Percentiles rank a stretch among this genome's conserved stretches.
phyloP scores from a whole-genome alignment of 2,113 vertebrate genomes.

The Xyliphius kryptos region DNA sequence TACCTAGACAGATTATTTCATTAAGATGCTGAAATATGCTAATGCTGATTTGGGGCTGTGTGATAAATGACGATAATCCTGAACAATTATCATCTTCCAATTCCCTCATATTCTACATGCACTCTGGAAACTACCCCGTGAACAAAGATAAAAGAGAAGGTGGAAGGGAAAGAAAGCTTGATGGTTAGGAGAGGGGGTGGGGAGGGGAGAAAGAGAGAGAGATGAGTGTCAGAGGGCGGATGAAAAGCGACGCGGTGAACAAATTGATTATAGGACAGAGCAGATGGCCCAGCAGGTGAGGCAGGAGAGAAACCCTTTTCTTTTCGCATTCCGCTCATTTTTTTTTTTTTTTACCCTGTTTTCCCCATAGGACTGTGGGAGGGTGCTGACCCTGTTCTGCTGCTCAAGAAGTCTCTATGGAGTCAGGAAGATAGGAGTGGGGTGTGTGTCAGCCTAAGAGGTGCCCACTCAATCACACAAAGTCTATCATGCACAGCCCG shows the following conservation, averaged over 20 bases:
- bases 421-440: constrained; percentile 37
- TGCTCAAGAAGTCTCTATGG: constrained; percentile 34
- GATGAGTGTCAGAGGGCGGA: constrained; percentile 35
- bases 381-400: constrained; percentile 44
- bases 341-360: constrained; percentile 13
- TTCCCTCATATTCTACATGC: constrained; percentile 32
- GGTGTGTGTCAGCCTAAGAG: constrained; percentile 52
- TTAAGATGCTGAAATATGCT: constrained; percentile 71
- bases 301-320: constrained; percentile 43
- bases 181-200: constrained; percentile 26
- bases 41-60: constrained; percentile 63
- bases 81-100: constrained; percentile 58
- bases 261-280: constrained; percentile 62
- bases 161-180: constrained; percentile 9
- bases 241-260: constrained; percentile 58
- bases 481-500: too few species aligned
- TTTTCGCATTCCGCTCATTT: constrained; percentile 55
- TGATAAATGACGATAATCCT: constrained; percentile 64
- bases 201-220: constrained; percentile 1
- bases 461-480: too few species aligned
- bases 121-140: too few species aligned
- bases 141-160: too few species aligned
- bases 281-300: constrained; percentile 64
- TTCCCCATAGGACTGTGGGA: constrained; percentile 54
- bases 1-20: constrained; percentile 63